phyloP scores from a whole-genome alignment of 2,797 vertebrate species.

The Alcedo atthis region DNA sequence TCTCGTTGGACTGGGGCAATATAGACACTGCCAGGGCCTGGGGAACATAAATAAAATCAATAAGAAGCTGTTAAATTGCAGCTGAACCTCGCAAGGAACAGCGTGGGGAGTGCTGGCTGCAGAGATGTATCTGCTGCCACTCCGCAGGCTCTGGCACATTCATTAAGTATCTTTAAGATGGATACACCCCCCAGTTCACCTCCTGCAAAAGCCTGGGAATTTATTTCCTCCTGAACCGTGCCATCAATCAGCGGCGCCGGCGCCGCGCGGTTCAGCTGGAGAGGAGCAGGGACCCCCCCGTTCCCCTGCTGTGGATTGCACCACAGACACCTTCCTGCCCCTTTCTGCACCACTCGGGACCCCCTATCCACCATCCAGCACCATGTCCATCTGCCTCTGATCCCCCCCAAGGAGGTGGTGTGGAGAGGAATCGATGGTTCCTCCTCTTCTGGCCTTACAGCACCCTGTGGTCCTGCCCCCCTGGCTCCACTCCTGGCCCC shows the following conservation, averaged over 20 bases:
- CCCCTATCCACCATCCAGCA: fast-evolving
- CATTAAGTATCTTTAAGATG: constrained; percentile 74
- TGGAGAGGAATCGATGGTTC: not conserved
- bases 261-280: not conserved
- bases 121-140: constrained; percentile 60
- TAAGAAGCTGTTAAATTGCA: constrained; percentile 37
- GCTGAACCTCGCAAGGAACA: constrained; percentile 12
- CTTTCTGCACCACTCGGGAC: not conserved
- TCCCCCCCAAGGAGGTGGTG: fast-evolving
- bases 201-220: constrained; percentile 47
- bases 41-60: constrained; percentile 38
- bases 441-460: not conserved
- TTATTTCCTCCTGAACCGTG: constrained; percentile 69
- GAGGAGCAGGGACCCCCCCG: fast-evolving
- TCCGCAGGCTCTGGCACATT: constrained; percentile 24
- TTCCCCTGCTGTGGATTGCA: not conserved
- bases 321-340: fast-evolving
- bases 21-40: not conserved
- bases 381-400: not conserved
- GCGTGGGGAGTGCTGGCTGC: constrained; percentile 27
- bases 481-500: fast-evolving
- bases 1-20: not conserved
- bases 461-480: fast-evolving
- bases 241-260: constrained; percentile 38
- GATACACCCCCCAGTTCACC: constrained; percentile 71